phyloP scores from a whole-genome alignment of 2,888 invertebrate genomes.

The Tenthredo scrophulariae region DNA sequence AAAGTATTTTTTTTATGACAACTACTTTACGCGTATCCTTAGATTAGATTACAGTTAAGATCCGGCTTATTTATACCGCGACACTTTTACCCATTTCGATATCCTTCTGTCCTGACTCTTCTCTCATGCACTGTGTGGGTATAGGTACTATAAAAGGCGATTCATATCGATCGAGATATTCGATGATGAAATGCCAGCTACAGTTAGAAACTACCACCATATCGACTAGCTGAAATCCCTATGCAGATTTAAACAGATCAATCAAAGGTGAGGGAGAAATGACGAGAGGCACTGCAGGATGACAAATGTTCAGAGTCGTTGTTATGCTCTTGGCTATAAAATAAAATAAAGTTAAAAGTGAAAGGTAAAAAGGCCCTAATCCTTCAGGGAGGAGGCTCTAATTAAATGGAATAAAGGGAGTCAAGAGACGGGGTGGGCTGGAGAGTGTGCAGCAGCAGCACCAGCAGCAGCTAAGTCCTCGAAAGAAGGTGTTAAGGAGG shows the following conservation, averaged over 20 bases:
- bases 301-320: not conserved
- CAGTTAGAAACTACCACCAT: not conserved
- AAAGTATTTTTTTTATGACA: conserved; percentile 13
- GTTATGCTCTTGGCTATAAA: not conserved
- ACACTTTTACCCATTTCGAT: not conserved
- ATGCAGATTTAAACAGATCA: not conserved
- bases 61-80: conserved; percentile 16
- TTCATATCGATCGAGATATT: not conserved
- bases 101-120: not conserved
- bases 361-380: conserved; percentile 12
- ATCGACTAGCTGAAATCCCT: not conserved
- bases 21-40: conserved; percentile 12
- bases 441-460: not conserved
- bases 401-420: conserved; percentile 45
- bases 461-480: conserved; percentile 24
- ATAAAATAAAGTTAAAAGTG: not conserved
- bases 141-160: not conserved
- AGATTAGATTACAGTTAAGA: conserved; percentile 38
- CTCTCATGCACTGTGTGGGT: not conserved
- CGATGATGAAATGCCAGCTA: not conserved
- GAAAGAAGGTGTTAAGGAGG: conserved; percentile 46
- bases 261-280: not conserved
- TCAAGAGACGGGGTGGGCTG: conserved; percentile 2
- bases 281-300: not conserved
- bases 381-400: conserved; percentile 22